Base-by-base conservation (phyloP, 2,888 invertebrate genomes). In the Xestobium rufovillosum region DNA sequence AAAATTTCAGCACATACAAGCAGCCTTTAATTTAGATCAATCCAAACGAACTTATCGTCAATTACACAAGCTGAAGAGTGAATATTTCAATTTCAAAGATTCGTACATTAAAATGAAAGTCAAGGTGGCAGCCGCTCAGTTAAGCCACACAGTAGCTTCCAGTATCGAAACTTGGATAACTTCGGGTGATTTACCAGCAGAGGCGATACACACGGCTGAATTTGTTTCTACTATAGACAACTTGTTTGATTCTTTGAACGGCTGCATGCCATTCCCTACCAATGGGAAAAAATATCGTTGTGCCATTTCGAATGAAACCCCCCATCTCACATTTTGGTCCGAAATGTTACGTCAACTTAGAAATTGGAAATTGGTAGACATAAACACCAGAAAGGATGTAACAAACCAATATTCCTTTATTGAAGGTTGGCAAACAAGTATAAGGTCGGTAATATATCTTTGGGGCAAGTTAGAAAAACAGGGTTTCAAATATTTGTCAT, bases 201-300 rank as follows among this genome's bases (percentile, higher is more conserved):
- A 37, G 29, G 36, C 35, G 9, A 28, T 40, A n/a, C 31, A 42
- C 15, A 42, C 40, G 4, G 42, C 42, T 3, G 40, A 44, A 29
- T 44, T 44, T 42, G 23, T 31, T 19, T 6, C 17, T 13, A 26
- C 19, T 4, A 31, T 41, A 3, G 41, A 45, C 19, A 11, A 34
- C 25, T 34, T 44, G 28, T 44, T 42, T 31, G 37, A 44, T 25
- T 34, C 34, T 23, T 34, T 38, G 31, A 39, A 39, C 23, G 34
- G 34, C 10, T 26, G 13, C 14, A 11, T n/a, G 2, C 2, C 19
- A 12, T 13, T 14, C 13, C 16, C 34, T 14, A 12, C 38, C 2
- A 38, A 45, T 10, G 42, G 38, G 10, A 39, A 39, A 42, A 28
- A 23, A 34, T 42, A 31, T 36, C 14, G 34, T 32, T 38, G 39